Base-by-base conservation (phyloP, 1,140 invertebrate species). In the Orius laevigatus region DNA sequence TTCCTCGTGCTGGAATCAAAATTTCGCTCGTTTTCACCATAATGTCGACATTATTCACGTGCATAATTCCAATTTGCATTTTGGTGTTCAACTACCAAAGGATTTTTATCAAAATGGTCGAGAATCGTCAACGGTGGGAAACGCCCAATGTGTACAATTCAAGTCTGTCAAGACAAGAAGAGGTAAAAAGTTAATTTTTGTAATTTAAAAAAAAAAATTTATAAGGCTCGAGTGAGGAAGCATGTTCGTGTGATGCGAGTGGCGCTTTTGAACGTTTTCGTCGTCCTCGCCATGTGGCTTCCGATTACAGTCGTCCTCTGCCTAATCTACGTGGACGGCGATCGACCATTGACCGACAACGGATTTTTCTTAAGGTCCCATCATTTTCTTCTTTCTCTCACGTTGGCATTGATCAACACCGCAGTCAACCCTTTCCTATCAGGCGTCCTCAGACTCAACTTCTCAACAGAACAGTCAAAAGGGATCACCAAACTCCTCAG, bases 341-440 rank as follows among this genome's bases (percentile, higher is more conserved):
- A 63, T 42, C 57, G 72, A 14, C 58, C 63, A 0, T 69, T 57
- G 31, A 65, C 68, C 4, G 66, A 73, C 46, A 67, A 64, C 0
- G 16, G 39, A 19, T 41, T 49, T 42, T 73, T 73, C 51, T 49
- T 74, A 4, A 55, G 63, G 14, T 71, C 69, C 1, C 65, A 70
- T 48, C 68, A 75, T 56, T 74, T 75, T 52, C 57, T 75, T 8
- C 67, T 66, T 62, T 61, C 74, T 3, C 63, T 80, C 20, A 61
- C 74, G 8, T 61, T 78, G 0, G 77, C 76, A 3, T 72, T 79
- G 46, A 61, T 78, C 11, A 83, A 82, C 58, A 79, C 78, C 5
- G 75, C 81, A 53, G 75, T 83, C 40, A 87, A 86, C 66, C 84
- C 84, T 1, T 62, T 87, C 11, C 70, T 86, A 11, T 86, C 84